Evolutionary conservation across 2,888 invertebrate species (phyloP).

Genomic region (Boloria euphrosyne): DNA sequence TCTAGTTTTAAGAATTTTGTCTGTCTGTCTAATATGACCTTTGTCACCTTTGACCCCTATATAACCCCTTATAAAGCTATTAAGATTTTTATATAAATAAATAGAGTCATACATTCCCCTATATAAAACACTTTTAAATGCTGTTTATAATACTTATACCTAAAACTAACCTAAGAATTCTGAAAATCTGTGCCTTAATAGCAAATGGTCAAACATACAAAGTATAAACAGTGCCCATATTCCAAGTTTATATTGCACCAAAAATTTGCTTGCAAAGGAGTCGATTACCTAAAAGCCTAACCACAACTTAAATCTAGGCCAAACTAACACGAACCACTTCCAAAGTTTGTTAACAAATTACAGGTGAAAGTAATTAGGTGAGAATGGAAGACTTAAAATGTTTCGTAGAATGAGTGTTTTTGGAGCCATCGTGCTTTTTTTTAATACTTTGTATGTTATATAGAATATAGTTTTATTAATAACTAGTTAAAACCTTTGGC

Average conservation of each 20-base stretch:
- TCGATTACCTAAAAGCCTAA: slow-evolving; percentile 18
- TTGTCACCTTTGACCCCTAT: too few species aligned
- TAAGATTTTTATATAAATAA: too few species aligned
- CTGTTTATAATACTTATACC: too few species aligned
- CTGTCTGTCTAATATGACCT: too few species aligned
- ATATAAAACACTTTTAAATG: too few species aligned
- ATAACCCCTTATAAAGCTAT: too few species aligned
- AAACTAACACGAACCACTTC: slow-evolving; percentile 29
- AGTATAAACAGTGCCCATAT: neutral
- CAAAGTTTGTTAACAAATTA: slow-evolving; percentile 32
- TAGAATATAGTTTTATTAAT: neutral
- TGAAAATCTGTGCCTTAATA: too few species aligned
- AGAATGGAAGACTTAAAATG: slow-evolving; percentile 15
- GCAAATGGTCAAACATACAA: too few species aligned
- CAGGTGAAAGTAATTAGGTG: slow-evolving; percentile 18
- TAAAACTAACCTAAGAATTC: too few species aligned
- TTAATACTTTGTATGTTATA: neutral
- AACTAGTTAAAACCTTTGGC: too few species aligned
- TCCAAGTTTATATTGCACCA: slow-evolving; percentile 1
- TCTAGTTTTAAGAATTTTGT: too few species aligned
- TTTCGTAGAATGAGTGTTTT: neutral
- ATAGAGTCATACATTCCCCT: too few species aligned
- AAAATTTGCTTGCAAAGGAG: slow-evolving; percentile 7
- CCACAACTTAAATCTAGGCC: slow-evolving; percentile 26
- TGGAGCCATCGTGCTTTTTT: neutral